A percentile compares a stretch with the other conserved stretches of the same genome.
Conservation (phyloP, 2,888 invertebrate genomes). For the Trisateles emortualis region DNA sequence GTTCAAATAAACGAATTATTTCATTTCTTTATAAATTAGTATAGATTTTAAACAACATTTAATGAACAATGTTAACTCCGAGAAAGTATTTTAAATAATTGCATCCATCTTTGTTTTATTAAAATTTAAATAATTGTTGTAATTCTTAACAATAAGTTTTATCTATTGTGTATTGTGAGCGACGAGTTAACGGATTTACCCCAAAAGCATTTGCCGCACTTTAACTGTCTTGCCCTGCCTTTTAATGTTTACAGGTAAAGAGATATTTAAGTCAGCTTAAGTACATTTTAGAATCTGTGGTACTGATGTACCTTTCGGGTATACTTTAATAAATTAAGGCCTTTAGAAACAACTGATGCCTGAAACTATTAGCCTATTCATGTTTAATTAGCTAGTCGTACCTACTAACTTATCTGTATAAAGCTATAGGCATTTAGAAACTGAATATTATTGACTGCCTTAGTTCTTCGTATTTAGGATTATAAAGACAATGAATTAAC, state of each 20-base stretch:
- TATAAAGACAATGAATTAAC: too few species aligned
- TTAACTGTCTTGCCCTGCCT: neutral
- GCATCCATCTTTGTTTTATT: conserved; percentile 3
- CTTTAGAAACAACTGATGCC: neutral
- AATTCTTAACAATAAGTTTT: conserved; percentile 24
- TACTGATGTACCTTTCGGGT: neutral
- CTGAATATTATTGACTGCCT: too few species aligned
- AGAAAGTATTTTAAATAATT: neutral
- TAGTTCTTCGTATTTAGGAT: too few species aligned
- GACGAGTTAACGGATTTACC: conserved; percentile 16
- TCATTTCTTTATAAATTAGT: too few species aligned
- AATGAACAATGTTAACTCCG: neutral
- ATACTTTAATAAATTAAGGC: neutral
- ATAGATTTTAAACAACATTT: neutral
- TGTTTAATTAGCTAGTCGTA: too few species aligned
- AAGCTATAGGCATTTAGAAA: too few species aligned
- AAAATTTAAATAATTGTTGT: conserved; percentile 17
- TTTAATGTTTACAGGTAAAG: neutral
- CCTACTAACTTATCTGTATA: too few species aligned
- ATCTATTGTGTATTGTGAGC: conserved; percentile 20
- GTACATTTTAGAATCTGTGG: too few species aligned
- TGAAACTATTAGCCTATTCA: neutral
- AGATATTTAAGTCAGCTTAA: neutral
- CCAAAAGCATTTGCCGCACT: neutral
- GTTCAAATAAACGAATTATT: too few species aligned